A percentile compares a stretch with the other conserved stretches of the same genome.
Evolutionary conservation across 2,113 vertebrate genomes (phyloP).

Genomic region (Myotis yumanensis): DNA sequence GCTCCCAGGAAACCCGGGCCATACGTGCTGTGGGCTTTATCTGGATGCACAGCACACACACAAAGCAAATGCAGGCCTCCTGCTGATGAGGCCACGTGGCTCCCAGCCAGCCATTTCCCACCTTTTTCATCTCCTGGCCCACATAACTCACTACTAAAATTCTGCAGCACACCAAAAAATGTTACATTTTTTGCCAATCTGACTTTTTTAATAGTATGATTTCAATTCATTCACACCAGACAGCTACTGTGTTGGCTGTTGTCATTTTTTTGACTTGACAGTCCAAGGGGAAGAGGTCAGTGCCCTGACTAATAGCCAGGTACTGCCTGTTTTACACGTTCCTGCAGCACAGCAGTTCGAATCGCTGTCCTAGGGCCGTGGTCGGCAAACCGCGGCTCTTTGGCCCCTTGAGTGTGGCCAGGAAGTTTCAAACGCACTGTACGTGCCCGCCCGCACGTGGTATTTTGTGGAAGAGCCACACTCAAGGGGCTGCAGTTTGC

Average conservation of each 20-base stretch:
- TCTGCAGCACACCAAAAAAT: neutral
- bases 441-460: too few species aligned
- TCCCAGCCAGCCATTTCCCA: neutral
- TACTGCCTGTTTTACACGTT: neutral
- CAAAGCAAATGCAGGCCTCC: neutral
- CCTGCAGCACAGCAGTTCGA: neutral
- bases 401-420: too few species aligned
- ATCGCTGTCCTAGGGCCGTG: neutral
- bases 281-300: neutral
- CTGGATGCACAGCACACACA: rapidly evolving
- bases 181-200: neutral
- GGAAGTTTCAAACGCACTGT: too few species aligned
- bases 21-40: rapidly evolving
- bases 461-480: too few species aligned
- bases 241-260: neutral
- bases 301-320: neutral
- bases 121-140: neutral
- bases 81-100: neutral
- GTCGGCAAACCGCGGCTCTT: too few species aligned
- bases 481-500: too few species aligned
- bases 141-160: neutral
- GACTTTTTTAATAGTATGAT: neutral
- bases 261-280: neutral
- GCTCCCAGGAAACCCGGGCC: neutral
- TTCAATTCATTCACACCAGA: neutral